Conservation (phyloP, 2,113 vertebrate genomes). For the Barnardius zonarius region DNA sequence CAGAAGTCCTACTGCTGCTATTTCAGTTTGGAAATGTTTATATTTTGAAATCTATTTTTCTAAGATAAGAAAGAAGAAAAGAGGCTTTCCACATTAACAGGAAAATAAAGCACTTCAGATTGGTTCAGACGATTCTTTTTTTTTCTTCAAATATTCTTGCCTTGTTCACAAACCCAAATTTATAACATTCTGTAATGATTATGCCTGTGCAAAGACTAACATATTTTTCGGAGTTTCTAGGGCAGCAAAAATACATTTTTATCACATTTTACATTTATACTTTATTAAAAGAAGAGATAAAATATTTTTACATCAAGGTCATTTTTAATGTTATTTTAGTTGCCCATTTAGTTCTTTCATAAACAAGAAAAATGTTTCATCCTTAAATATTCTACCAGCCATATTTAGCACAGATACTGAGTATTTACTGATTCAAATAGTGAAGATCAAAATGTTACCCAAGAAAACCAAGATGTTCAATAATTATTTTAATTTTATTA, state of each 20-base stretch:
- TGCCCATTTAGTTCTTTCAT: not conserved
- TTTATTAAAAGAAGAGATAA: not conserved
- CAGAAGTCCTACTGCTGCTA: not conserved
- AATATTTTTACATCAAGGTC: not conserved
- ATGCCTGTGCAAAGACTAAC: not conserved
- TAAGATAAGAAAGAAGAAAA: not conserved
- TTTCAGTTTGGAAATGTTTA: not conserved
- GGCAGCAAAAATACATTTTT: not conserved
- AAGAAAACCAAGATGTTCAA: not conserved
- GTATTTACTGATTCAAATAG: not conserved
- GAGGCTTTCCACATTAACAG: not conserved
- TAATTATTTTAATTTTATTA: not conserved
- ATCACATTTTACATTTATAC: not conserved
- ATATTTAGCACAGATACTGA: not conserved
- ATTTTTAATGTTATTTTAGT: not conserved
- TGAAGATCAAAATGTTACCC: not conserved
- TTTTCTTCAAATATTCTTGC: not conserved
- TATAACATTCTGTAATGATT: not conserved
- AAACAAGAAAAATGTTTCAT: not conserved
- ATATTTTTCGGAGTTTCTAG: not conserved
- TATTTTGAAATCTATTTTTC: not conserved
- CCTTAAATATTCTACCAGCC: not conserved
- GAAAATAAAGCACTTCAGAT: not conserved
- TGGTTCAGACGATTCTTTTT: not conserved
- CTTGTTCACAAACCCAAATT: not conserved